Evolutionary conservation across 2,113 vertebrate genomes (phyloP).

Genomic region (Rhinolophus ferrumequinum): DNA sequence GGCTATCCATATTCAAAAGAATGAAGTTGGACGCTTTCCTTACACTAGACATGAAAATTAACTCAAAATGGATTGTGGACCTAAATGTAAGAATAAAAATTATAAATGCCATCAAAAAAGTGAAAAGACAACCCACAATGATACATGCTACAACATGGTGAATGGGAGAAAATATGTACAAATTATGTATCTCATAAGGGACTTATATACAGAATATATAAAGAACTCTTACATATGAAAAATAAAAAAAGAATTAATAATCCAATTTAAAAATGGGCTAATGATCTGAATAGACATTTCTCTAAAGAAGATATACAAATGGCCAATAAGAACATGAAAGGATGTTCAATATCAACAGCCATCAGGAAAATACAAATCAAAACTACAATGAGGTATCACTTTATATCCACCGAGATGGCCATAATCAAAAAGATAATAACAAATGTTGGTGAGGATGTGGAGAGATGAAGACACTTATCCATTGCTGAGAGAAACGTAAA

Average conservation of each 20-base stretch:
- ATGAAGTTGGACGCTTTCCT: neutral
- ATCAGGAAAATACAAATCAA: conserved; percentile 2
- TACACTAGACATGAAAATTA: neutral
- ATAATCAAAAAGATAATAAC: neutral
- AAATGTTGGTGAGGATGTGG: neutral
- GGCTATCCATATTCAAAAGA: neutral
- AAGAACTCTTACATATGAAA: neutral
- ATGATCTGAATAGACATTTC: neutral
- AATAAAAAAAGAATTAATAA: neutral
- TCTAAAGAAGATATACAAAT: neutral
- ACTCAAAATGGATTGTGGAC: neutral
- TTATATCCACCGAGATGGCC: neutral
- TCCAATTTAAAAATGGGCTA: neutral
- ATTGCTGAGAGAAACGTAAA: neutral
- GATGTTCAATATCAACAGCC: neutral
- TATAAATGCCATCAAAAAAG: neutral
- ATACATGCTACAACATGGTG: neutral
- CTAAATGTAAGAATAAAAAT: neutral
- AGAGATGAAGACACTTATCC: neutral
- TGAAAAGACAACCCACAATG: neutral
- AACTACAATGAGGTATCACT: neutral
- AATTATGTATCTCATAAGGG: neutral
- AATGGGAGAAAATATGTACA: neutral
- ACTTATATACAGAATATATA: neutral
- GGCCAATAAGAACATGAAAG: neutral